phyloP scores from a whole-genome alignment of 2,113 vertebrate genomes.

The Morone saxatilis region DNA sequence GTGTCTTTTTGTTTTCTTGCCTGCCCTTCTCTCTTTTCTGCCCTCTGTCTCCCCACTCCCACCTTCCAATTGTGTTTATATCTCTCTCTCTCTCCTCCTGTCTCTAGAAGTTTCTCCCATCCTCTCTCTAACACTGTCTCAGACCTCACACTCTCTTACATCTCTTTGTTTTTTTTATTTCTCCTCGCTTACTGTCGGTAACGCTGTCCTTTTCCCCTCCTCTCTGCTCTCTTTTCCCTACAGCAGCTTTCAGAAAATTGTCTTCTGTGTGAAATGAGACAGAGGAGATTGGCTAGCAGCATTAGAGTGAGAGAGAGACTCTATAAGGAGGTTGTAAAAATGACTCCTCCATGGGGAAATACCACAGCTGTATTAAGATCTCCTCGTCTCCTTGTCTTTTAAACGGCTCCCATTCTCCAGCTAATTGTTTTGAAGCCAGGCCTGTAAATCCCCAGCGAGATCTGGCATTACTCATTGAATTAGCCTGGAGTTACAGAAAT shows the following conservation, averaged over 20 bases:
- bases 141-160: conserved; percentile 39
- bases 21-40: background rate
- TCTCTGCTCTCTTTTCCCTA: conserved; percentile 46
- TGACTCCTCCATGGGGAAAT: conserved; percentile 81
- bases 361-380: conserved; percentile 81
- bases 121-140: conserved; percentile 28
- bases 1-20: conserved; percentile 43
- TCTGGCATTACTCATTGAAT: conserved; percentile 75
- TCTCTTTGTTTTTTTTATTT: conserved; percentile 17
- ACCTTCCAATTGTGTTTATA: conserved; percentile 26
- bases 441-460: conserved; percentile 76
- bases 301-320: conserved; percentile 61
- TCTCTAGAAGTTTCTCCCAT: conserved; percentile 28
- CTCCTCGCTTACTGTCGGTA: conserved; percentile 21
- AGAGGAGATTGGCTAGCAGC: conserved; percentile 72
- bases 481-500: conserved; percentile 80
- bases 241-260: conserved; percentile 67
- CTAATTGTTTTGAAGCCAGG: conserved; percentile 83
- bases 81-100: conserved; percentile 1
- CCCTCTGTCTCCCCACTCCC: background rate
- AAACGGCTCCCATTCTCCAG: conserved; percentile 79
- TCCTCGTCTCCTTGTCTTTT: conserved; percentile 77
- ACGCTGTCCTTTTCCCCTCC: conserved; percentile 24
- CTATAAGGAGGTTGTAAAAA: conserved; percentile 78
- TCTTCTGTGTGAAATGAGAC: conserved; percentile 72